Conservation (phyloP, 2,797 vertebrate species). For the Enteromius paludinosus region DNA sequence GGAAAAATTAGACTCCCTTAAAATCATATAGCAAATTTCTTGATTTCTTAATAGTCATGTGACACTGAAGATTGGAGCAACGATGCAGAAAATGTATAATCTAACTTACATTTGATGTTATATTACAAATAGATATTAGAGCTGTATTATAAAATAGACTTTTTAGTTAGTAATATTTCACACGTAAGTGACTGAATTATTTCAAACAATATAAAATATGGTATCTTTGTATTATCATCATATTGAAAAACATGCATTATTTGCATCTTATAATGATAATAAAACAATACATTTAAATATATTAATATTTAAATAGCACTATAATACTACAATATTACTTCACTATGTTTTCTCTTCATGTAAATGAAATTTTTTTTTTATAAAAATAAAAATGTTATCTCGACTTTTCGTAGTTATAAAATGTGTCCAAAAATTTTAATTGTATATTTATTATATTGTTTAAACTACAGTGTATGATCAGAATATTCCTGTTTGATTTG, state of each 20-base stretch:
- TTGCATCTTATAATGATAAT: neutral
- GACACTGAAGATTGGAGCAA: neutral
- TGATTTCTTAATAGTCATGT: neutral
- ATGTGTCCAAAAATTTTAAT: neutral
- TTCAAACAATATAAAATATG: neutral
- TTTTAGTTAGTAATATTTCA: neutral
- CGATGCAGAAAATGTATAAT: neutral
- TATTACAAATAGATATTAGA: neutral
- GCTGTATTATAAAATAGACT: neutral
- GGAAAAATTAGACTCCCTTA: neutral
- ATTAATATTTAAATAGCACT: slow-evolving; percentile 4
- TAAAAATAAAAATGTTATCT: too few relatives aligned
- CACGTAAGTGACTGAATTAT: too few relatives aligned
- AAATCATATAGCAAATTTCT: neutral
- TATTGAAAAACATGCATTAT: neutral
- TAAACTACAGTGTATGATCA: neutral
- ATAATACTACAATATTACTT: neutral
- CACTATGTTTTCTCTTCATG: neutral
- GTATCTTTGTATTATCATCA: neutral
- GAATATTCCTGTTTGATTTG: neutral
- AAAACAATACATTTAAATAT: neutral
- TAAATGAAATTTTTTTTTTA: too few relatives aligned
- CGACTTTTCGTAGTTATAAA: neutral
- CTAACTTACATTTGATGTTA: neutral
- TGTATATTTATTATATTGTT: neutral